Evolutionary conservation across 2,113 vertebrate species (phyloP).

Genomic region (Trogon surrucura): DNA sequence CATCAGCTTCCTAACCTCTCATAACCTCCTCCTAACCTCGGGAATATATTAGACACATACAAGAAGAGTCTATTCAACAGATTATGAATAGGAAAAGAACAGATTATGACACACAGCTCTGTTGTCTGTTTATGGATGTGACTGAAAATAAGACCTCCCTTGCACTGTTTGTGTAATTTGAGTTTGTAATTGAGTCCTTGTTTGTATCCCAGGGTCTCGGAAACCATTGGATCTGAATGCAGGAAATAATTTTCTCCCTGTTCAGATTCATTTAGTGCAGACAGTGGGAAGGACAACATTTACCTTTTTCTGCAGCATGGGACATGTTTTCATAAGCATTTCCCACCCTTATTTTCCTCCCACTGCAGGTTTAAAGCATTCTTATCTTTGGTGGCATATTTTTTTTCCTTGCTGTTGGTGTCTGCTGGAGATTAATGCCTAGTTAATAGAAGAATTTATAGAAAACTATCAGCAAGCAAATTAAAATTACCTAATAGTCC

Average conservation of each 20-base stretch:
- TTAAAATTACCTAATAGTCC: neutral
- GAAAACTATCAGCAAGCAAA: neutral
- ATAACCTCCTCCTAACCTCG: neutral
- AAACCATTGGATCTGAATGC: neutral
- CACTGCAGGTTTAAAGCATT: neutral
- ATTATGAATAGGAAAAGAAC: neutral
- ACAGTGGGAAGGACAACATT: neutral
- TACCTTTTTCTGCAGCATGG: neutral
- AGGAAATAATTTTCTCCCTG: neutral
- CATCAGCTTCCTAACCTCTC: neutral
- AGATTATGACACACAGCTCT: neutral
- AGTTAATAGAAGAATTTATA: neutral
- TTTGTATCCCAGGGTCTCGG: neutral
- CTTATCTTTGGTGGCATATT: neutral
- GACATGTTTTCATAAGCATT: neutral
- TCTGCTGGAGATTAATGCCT: neutral
- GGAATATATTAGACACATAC: neutral
- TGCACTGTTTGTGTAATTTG: neutral
- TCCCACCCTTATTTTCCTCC: neutral
- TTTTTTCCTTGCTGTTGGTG: neutral
- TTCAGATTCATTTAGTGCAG: neutral
- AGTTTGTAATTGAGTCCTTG: fast-evolving
- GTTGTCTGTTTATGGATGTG: neutral
- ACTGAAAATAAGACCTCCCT: neutral
- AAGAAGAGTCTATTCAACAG: neutral